Percentiles rank a stretch among this genome's conserved stretches.
These are phyloP conservation scores for Tetrax tetrax DNA, from an alignment of 2,113 vertebrate species.

Conservation along the genomic window DNA sequence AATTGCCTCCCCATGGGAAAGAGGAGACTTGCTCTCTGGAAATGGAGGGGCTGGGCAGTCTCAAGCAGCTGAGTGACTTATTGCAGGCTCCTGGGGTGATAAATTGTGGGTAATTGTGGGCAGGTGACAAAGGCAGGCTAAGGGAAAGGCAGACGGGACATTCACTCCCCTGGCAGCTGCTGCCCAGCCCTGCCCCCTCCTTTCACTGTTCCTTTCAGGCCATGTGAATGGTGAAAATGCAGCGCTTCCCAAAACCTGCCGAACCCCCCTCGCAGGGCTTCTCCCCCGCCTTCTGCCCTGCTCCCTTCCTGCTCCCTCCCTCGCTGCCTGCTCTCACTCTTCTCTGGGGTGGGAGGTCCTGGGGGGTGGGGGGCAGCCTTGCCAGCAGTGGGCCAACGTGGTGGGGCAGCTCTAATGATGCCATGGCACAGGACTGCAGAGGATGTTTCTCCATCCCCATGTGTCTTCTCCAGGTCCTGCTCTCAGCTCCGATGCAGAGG, in stretches of 20 bases:
- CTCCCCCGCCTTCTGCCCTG: background rate
- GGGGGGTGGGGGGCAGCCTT: background rate
- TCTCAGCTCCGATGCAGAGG: background rate
- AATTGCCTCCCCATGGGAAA: constrained; percentile 37
- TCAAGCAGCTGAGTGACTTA: constrained; percentile 17
- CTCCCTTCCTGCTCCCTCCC: background rate
- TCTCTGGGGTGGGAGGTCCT: background rate
- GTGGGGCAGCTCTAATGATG: background rate
- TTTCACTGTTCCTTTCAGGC: constrained; percentile 51
- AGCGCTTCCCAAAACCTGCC: background rate
- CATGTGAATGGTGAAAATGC: background rate
- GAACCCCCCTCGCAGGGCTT: background rate
- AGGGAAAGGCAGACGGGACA: background rate
- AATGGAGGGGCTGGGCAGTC: background rate
- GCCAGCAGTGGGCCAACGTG: background rate
- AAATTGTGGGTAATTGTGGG: constrained; percentile 61
- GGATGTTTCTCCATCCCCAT: background rate
- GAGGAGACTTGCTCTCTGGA: background rate
- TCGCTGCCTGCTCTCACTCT: background rate
- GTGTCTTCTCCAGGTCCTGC: background rate
- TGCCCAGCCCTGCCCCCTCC: constrained; percentile 29
- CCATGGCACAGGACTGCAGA: rapidly evolving
- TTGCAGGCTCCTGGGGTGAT: constrained; percentile 54
- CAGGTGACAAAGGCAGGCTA: constrained; percentile 61
- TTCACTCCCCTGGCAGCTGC: constrained; percentile 61